A percentile compares a stretch with the other conserved stretches of the same genome.
phyloP scores from a whole-genome alignment of 1,140 invertebrate species.

The Mylabris phalerata region DNA sequence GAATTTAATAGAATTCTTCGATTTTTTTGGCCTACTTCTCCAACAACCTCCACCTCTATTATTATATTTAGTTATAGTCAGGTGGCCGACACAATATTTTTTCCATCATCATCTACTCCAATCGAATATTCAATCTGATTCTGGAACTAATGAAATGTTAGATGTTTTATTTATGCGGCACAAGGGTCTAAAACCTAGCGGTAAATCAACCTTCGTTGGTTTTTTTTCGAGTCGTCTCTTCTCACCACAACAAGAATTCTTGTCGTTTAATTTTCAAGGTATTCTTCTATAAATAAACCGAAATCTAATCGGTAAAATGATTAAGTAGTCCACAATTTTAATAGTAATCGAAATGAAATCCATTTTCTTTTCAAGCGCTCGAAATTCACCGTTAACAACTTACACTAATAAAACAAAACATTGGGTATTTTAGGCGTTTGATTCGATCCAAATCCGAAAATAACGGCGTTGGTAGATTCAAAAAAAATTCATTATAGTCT shows the following conservation, averaged over 20 bases:
- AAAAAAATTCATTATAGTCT: conserved; percentile 16
- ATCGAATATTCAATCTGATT: conserved; percentile 2
- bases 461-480: background rate
- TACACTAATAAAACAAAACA: conserved; percentile 12
- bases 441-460: background rate
- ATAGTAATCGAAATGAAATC: conserved; percentile 26
- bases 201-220: conserved; percentile 3
- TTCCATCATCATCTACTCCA: background rate
- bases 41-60: conserved; percentile 7
- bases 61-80: conserved; percentile 20
- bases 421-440: background rate
- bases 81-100: conserved; percentile 10
- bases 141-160: conserved; percentile 15
- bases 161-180: conserved; percentile 15
- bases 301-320: background rate
- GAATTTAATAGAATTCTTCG: background rate
- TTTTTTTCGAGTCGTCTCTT: background rate
- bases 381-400: conserved; percentile 22
- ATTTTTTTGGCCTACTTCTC: conserved; percentile 6
- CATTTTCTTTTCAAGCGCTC: conserved; percentile 27
- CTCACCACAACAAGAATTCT: background rate
- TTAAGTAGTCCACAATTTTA: background rate
- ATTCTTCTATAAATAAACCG: background rate
- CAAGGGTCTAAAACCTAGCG: conserved; percentile 2
- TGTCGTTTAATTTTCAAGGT: too few relatives aligned